Evolutionary conservation across 2,113 vertebrate genomes (phyloP).

Genomic region (Carollia perspicillata): DNA sequence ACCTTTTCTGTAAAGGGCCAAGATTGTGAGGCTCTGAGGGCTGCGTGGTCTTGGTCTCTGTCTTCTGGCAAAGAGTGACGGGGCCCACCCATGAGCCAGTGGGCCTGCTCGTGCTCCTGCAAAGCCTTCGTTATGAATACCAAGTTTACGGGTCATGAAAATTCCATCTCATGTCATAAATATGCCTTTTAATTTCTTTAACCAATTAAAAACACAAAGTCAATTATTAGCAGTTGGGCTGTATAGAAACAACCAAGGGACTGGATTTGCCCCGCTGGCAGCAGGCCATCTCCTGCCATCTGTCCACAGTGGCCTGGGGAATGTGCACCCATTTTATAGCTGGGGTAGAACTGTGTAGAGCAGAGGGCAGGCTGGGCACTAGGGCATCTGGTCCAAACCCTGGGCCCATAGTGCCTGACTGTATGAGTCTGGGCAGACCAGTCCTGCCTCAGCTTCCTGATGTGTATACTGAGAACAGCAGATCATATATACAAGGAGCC

Average conservation of each 20-base stretch:
- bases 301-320: neutral
- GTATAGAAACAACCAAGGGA: rapidly evolving
- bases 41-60: rapidly evolving
- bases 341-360: no score
- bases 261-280: neutral
- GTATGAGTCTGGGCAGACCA: neutral
- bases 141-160: neutral
- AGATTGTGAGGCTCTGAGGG: rapidly evolving
- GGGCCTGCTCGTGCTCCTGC: no score
- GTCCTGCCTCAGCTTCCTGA: neutral
- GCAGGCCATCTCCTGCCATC: neutral
- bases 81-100: rapidly evolving
- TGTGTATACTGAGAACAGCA: neutral
- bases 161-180: neutral
- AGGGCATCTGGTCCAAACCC: rapidly evolving
- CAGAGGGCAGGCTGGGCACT: rapidly evolving
- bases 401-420: rapidly evolving
- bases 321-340: rapidly evolving
- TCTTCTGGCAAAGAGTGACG: rapidly evolving
- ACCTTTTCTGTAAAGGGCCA: no score
- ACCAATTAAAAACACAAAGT: neutral
- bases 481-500: no score
- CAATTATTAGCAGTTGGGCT: no score
- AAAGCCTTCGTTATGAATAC: rapidly evolving
- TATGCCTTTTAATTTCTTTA: neutral